Evolutionary conservation across 1,140 invertebrate species (phyloP).

Genomic region (Lepidotrigona ventralis): DNA sequence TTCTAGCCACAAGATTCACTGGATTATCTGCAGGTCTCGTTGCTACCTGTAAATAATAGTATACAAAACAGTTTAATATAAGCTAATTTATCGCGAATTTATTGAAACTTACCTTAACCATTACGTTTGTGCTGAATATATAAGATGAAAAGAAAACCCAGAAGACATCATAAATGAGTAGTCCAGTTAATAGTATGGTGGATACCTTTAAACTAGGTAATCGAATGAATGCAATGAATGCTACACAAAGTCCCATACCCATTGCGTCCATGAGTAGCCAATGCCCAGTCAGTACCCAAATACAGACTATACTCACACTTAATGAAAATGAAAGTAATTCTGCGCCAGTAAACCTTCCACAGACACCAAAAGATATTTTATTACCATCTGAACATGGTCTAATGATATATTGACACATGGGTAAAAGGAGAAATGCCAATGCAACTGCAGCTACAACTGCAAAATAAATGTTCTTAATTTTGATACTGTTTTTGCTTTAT

Average conservation of each 20-base stretch:
- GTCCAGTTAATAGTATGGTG: constrained; percentile 94
- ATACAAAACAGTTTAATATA: constrained; percentile 6
- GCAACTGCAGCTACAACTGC: constrained; percentile 98
- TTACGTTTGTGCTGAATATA: constrained; percentile 99
- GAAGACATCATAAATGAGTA: constrained; percentile 98
- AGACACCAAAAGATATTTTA: constrained; percentile 95
- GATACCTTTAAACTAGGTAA: constrained; percentile 98
- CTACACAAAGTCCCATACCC: constrained; percentile 98
- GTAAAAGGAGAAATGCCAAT: constrained; percentile 95
- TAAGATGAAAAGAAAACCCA: constrained; percentile 99
- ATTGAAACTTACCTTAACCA: constrained; percentile 92
- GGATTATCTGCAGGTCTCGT: constrained; percentile 97
- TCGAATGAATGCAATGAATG: constrained; percentile 97
- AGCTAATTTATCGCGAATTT: not conserved
- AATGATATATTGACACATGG: constrained; percentile 98
- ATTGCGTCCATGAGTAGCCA: constrained; percentile 99
- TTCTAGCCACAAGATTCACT: constrained; percentile 94
- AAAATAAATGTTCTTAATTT: constrained; percentile 60
- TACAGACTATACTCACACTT: constrained; percentile 95
- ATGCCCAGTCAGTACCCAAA: constrained; percentile 98
- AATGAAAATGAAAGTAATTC: constrained; percentile 96
- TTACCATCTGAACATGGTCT: constrained; percentile 91
- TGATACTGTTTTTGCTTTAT: not conserved
- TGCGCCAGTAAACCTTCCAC: constrained; percentile 94
- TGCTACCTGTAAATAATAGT: constrained; percentile 82